Base-by-base conservation (phyloP, 2,113 vertebrate genomes). In the Procavia capensis region DNA sequence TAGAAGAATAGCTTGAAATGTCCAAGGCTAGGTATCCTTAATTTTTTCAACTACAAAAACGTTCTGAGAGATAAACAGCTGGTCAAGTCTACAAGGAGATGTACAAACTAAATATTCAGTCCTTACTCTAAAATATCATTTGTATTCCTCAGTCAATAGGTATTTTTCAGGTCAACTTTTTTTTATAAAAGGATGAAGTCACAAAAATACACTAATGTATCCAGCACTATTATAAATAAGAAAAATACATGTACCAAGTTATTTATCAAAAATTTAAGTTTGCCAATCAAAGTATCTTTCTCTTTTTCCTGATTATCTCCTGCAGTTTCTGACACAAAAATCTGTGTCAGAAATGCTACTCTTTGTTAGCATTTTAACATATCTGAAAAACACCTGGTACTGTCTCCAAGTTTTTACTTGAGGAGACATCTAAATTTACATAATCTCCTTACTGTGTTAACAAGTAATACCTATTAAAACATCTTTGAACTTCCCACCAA, bases 161-260 rank as follows among this genome's bases (percentile, higher is more conserved):
- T 68, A 70, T 16, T 90, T 91, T 83, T 85, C 34, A 84, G n/a
- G 57, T 64, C 27, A 70, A 29, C 54, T 47, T 61, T 83, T 88
- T 92, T n/a, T n/a, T 3, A 36, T 74, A 92, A 94, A 93, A 80
- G 31, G 13, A 64, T 22, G 74, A 80, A 82, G 16, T 78, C 16
- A 85, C 41, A 92, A 94, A 97, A 95, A 80, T 79, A 92, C 31
- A 78, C 19, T n/a, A 78, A 31, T 43, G 5, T 90, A 16, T 91
- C 41, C 54, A 70, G 54, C 86, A 88, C 27, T n/a, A 63, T 93
- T 84, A 83, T 68, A 76, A 81, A 54, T 2, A 90, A 43, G 34
- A 74, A 70, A 79, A 91, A 29, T 0, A 61, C 16, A 85, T 14
- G 25, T 86, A 81, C 1, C 6, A 92, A 82, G 59, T 68, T 74